These are phyloP conservation scores for Acrocera orbiculus DNA, from an alignment of 2,888 invertebrate species.

Conservation along the genomic window DNA sequence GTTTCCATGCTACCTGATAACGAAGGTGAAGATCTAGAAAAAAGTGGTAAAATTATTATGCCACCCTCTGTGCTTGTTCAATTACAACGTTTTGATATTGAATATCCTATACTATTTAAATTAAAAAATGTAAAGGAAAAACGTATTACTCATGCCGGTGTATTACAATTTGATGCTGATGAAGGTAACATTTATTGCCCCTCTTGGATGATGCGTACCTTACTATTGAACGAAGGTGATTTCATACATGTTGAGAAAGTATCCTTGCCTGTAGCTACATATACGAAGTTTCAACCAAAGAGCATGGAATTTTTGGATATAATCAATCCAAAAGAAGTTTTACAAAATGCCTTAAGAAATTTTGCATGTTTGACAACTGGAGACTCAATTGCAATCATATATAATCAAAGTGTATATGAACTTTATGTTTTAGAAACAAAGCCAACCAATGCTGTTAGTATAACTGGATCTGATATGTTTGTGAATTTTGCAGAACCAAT, in stretches of 20 bases:
- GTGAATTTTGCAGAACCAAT: slow-evolving; percentile 96
- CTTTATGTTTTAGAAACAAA: slow-evolving; percentile 89
- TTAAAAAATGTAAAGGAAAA: slow-evolving; percentile 71
- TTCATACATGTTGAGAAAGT: slow-evolving; percentile 79
- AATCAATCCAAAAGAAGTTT: slow-evolving; percentile 82
- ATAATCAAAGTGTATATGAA: slow-evolving; percentile 92
- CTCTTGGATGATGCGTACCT: slow-evolving; percentile 98
- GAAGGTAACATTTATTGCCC: slow-evolving; percentile 96
- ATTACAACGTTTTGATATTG: slow-evolving; percentile 81
- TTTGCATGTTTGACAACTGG: slow-evolving; percentile 96
- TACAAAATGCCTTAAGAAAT: slow-evolving; percentile 44
- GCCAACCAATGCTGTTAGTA: slow-evolving; percentile 88
- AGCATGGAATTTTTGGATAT: slow-evolving; percentile 94
- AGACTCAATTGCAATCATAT: slow-evolving; percentile 92
- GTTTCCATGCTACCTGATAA: slow-evolving; percentile 91
- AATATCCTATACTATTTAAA: slow-evolving; percentile 98
- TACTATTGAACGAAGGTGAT: slow-evolving; percentile 78
- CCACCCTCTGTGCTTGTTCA: slow-evolving; percentile 91
- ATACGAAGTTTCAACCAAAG: slow-evolving; percentile 94
- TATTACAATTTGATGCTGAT: slow-evolving; percentile 95
- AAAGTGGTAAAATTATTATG: slow-evolving; percentile 98
- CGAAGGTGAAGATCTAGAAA: slow-evolving; percentile 84
- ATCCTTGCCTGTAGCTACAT: slow-evolving; percentile 84
- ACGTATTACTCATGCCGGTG: slow-evolving; percentile 84
- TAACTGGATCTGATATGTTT: slow-evolving; percentile 99